A percentile compares a stretch with the other conserved stretches of the same genome.
Conservation (phyloP, 2,888 invertebrate genomes). For the Amblyjoppa fuscipennis region DNA sequence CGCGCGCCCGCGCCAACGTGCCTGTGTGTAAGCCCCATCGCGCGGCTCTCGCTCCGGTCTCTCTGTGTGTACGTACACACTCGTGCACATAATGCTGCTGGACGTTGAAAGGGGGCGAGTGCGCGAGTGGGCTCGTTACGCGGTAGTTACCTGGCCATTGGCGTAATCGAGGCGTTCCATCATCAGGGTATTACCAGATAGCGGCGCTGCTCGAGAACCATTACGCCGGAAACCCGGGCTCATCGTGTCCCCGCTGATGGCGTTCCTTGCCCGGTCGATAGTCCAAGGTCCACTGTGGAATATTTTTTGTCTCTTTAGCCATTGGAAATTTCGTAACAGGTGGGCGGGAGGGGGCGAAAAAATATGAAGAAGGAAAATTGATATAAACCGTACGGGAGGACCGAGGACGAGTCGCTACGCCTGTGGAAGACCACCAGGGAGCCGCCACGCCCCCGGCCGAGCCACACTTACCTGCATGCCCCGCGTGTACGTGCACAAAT, state of each 20-base stretch:
- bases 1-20: conserved; percentile 61
- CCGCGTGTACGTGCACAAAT: conserved; percentile 71
- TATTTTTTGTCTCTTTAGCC: background rate
- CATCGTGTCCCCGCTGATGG: background rate
- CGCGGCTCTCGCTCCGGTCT: background rate
- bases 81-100: conserved; percentile 51
- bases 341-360: too few species aligned
- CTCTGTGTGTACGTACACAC: background rate
- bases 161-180: conserved; percentile 69
- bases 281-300: too few species aligned
- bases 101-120: conserved; percentile 70
- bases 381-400: background rate
- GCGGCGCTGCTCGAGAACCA: background rate
- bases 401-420: conserved; percentile 60
- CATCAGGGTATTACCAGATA: conserved; percentile 10
- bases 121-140: conserved; percentile 79
- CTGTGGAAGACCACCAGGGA: conserved; percentile 82
- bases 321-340: too few species aligned
- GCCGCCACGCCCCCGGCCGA: conserved; percentile 81
- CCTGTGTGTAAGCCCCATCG: conserved; percentile 12
- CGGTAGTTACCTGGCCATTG: conserved; percentile 79
- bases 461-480: conserved; percentile 77
- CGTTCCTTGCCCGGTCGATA: too few species aligned
- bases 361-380: background rate
- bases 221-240: background rate